phyloP scores from a whole-genome alignment of 2,113 vertebrate species.

The Phalacrocorax pelagicus region DNA sequence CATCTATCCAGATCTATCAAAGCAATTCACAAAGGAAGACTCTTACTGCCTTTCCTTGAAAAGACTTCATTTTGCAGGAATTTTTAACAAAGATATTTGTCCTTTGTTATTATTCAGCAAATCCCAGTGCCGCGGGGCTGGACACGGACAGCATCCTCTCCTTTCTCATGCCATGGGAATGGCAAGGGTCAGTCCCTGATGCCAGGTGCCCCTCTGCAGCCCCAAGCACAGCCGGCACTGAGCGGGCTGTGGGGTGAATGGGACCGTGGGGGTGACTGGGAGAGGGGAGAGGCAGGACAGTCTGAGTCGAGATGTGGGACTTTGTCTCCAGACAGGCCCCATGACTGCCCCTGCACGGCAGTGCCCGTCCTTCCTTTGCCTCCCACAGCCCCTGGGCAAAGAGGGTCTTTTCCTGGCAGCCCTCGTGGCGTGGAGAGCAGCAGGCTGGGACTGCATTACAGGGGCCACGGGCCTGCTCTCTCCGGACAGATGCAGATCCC shows the following conservation, averaged over 20 bases:
- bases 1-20: too few relatives aligned
- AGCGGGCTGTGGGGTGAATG: not conserved
- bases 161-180: too few relatives aligned
- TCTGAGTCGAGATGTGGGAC: too few relatives aligned
- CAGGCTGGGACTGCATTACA: not conserved
- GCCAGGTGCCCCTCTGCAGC: not conserved
- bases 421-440: not conserved
- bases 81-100: too few relatives aligned
- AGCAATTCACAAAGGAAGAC: too few relatives aligned
- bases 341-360: not conserved
- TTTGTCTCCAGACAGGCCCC: not conserved
- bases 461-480: not conserved
- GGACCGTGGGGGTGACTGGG: not conserved
- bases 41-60: too few relatives aligned
- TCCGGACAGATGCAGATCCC: too few relatives aligned
- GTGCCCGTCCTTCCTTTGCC: not conserved
- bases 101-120: too few relatives aligned
- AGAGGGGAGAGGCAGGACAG: not conserved
- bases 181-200: not conserved
- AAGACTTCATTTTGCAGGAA: too few relatives aligned
- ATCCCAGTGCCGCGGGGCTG: too few relatives aligned
- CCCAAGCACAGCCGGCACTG: not conserved
- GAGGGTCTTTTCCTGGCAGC: not conserved
- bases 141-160: too few relatives aligned
- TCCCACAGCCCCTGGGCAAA: not conserved